Evolutionary conservation across 2,113 vertebrate species (phyloP).

Genomic region (Neopipo cinnamomea): DNA sequence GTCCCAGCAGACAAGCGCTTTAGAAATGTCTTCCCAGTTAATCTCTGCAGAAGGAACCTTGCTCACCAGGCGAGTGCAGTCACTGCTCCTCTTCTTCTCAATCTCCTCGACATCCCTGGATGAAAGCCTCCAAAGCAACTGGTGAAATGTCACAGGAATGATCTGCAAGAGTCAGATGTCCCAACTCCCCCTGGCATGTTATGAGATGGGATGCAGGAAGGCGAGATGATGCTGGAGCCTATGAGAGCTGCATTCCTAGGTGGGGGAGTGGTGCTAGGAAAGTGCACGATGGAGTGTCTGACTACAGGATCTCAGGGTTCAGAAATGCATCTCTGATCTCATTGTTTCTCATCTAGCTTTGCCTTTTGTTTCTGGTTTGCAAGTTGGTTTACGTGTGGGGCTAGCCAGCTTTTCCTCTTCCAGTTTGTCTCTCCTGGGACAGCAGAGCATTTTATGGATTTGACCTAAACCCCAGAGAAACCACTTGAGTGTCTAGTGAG

Average conservation of each 20-base stretch:
- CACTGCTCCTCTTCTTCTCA: background rate
- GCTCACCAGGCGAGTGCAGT: background rate
- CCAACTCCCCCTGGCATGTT: background rate
- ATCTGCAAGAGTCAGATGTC: background rate
- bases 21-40: background rate
- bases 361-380: background rate
- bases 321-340: background rate
- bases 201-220: background rate
- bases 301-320: background rate
- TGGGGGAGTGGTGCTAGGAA: background rate
- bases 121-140: background rate
- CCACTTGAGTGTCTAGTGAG: background rate
- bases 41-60: background rate
- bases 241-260: background rate
- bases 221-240: background rate
- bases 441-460: background rate
- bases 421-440: background rate
- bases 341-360: rapidly evolving
- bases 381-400: background rate
- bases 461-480: background rate
- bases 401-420: background rate
- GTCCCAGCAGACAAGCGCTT: background rate
- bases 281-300: background rate
- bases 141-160: background rate
- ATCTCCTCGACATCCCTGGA: background rate